Base-by-base conservation (phyloP, 2,797 vertebrate species). In the Columba guinea region DNA sequence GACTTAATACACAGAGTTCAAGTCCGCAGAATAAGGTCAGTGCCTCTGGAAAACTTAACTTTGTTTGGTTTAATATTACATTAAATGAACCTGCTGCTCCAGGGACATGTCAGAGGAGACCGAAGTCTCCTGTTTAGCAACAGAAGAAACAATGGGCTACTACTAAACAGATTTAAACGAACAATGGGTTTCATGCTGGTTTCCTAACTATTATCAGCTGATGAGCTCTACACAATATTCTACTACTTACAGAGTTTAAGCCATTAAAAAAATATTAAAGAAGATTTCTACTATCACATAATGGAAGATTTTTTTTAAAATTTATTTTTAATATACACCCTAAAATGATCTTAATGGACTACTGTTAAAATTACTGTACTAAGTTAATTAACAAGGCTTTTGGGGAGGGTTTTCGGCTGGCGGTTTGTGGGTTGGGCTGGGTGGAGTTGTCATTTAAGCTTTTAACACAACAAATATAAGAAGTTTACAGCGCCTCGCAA, bases 301-400 rank as follows among this genome's bases (percentile, higher is more conserved):
- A 34, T 0, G 5, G 3, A 19, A 13, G 7, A 69, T 7, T 59
- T 34, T 27, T 77, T 23, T 6, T 10, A 18, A 35, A 64, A 35
- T 4, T 35, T 35, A 7, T 48, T 76, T 46, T 64, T 53, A 37
- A 58, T 48, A 91, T 37, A 52, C 16, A 46, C 3, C 18, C 49
- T 6, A 35, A 68, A 69, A 58, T 4, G 1, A 62, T 52, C 44
- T 46, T 34, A 65, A 22, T 4, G 14, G 22, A 32, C 32, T 44
- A 11, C 39, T 27, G 8, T 3, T 41, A 49, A 59, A 76, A 24
- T 5, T 19, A 34, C 24, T 5, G 3, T 0, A 53, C 0, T 1
- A 55, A 62, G 5, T n/a, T 58, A 69, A 48, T 48, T 52, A 51
- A n/a, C 3, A 12, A 32, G 34, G 34, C 9, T 11, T 39, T 52